Conservation (phyloP, 2,797 vertebrate genomes). For the Spinibarbus caldwelli region DNA sequence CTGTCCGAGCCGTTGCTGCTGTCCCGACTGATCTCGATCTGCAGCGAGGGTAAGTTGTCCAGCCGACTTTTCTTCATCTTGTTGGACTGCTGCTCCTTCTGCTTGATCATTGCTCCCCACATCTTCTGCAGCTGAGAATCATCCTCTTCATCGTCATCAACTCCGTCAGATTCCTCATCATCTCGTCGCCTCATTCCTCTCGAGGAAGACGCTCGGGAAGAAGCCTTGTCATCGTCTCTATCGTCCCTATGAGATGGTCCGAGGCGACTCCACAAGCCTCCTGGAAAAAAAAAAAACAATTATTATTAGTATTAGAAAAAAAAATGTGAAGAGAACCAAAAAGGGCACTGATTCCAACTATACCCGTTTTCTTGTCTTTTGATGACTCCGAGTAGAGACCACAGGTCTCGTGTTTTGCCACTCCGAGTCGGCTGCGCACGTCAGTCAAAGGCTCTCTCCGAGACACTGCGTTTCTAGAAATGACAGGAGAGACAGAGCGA, state of each 20-base stretch:
- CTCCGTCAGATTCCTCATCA: constrained; percentile 52
- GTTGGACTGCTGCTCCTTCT: constrained; percentile 90
- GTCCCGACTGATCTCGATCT: constrained; percentile 97
- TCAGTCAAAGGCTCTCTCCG: constrained; percentile 87
- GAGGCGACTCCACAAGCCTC: constrained; percentile 91
- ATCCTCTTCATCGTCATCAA: constrained; percentile 84
- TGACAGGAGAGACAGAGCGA: constrained; percentile 75
- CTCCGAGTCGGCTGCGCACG: constrained; percentile 91
- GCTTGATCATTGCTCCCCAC: constrained; percentile 97
- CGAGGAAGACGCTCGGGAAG: constrained; percentile 35
- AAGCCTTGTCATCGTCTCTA: constrained; percentile 29
- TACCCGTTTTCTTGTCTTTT: constrained; percentile 92
- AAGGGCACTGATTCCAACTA: background rate
- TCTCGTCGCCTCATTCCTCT: constrained; percentile 21
- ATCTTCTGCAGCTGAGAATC: constrained; percentile 92
- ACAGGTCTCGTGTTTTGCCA: constrained; percentile 83
- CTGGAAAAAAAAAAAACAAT: constrained; percentile 74
- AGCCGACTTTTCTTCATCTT: constrained; percentile 93
- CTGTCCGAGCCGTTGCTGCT: constrained; percentile 93
- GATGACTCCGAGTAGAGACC: constrained; percentile 78
- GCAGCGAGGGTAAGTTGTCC: constrained; percentile 94
- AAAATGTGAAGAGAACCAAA: background rate
- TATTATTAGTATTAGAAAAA: background rate
- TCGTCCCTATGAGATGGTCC: constrained; percentile 76
- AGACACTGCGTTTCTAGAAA: constrained; percentile 70